Evolutionary conservation across 1,140 invertebrate genomes (phyloP), one percentile per base, ranked within the genome.

Genomic region (Papilio machaon): DNA sequence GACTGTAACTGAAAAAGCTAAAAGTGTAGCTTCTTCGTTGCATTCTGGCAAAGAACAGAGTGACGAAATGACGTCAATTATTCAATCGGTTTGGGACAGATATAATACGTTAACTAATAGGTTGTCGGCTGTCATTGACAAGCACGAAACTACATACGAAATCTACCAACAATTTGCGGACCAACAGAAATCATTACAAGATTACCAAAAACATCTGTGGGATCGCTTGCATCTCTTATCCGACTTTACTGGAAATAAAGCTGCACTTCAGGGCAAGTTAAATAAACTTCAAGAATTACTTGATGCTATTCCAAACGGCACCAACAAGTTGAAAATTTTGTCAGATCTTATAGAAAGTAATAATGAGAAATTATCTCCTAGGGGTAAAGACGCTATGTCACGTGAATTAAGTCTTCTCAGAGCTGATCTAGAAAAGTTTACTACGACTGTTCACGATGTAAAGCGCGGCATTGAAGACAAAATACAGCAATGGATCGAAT

Each of bases 401-500:
- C 95, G 97, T 84, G 97, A 98, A 86, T 89, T 98, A 23, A 95
- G 95, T 17, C 97, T 97, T 89, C 93, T 98, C 17, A 97, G 95
- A 89, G 95, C 96, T 83, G 98, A 98, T 86, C 96, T 97, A 87
- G 97, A 98, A 78, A 98, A 98, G 88, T 98, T 98, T 81, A 95
- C 96, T n/a, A 96, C 96, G 1, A 96, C 97, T 0, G 94, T 98
- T 46, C 96, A 95, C 81, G 98, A 98, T 89, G 96, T 97, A 0
- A 96, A 96, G 86, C 96, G 97, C 84, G 96, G 96, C 47, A 95
- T 99, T 38, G 97, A 98, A 91, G 97, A 98, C 84, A 96, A 97
- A 80, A 95, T 99, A 54, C 96, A 97, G 85, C 98, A 99, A 93
- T 99, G 98, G 98, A 96, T 95, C 70, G 97, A 98, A 81, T 99